phyloP scores from a whole-genome alignment of 2,888 invertebrate genomes.

The Synergus umbraculus region DNA sequence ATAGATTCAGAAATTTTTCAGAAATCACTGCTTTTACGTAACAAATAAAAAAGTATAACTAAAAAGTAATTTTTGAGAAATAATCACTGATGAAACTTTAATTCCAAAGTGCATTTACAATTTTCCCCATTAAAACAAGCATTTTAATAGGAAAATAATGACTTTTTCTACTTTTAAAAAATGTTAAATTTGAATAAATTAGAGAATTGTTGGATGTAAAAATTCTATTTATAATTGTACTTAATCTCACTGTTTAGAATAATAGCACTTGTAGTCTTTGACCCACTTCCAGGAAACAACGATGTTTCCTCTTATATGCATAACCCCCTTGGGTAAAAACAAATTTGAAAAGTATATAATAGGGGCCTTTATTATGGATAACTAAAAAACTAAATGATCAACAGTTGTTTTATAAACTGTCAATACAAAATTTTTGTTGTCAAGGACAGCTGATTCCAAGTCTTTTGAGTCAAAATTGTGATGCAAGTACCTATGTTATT shows the following conservation, averaged over 20 bases:
- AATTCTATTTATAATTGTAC: not conserved
- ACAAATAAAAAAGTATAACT: not conserved
- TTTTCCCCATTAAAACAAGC: not conserved
- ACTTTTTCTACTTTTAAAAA: not conserved
- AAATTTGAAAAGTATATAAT: not conserved
- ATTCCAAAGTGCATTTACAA: not conserved
- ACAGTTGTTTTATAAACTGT: conserved; percentile 14
- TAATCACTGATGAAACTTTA: not conserved
- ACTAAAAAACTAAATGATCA: not conserved
- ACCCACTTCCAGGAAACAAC: conserved; percentile 21
- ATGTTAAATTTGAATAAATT: not conserved
- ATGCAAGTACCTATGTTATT: not conserved
- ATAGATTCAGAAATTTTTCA: conserved; percentile 4
- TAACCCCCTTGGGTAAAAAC: not conserved
- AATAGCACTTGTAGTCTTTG: conserved; percentile 9
- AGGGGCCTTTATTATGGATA: not conserved
- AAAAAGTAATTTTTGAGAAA: not conserved
- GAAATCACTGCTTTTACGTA: not conserved
- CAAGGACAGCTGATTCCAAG: not conserved
- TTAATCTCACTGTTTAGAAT: conserved; percentile 25
- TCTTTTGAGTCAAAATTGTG: not conserved
- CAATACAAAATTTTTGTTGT: conserved; percentile 10
- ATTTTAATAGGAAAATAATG: not conserved
- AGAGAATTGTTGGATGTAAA: not conserved
- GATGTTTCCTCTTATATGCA: conserved; percentile 7